A percentile compares a stretch with the other conserved stretches of the same genome.
These are phyloP conservation scores for Pithys albifrons DNA, from an alignment of 2,113 vertebrate species.

Conservation along the genomic window DNA sequence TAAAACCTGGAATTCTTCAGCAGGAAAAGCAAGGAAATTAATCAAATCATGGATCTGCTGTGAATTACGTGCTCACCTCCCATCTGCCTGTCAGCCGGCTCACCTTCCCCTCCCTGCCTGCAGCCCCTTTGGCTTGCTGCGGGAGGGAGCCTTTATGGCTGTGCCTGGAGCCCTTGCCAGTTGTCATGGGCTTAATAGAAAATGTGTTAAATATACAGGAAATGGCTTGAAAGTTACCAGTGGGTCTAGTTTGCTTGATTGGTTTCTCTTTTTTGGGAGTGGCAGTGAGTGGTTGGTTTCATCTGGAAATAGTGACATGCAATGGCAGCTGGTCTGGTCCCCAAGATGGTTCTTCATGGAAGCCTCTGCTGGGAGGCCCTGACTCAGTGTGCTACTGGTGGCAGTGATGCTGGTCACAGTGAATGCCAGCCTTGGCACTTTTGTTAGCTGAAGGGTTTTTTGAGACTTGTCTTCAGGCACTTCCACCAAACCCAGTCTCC, in stretches of 20 bases:
- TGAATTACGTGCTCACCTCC: slow-evolving; percentile 37
- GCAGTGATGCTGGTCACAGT: not conserved
- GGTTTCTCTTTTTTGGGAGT: not conserved
- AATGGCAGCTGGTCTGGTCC: not conserved
- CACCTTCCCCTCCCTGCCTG: slow-evolving; percentile 51
- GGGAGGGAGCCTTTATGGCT: slow-evolving; percentile 60
- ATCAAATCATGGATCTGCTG: slow-evolving; percentile 60
- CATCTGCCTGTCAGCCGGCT: slow-evolving; percentile 29
- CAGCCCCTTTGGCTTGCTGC: slow-evolving; percentile 20
- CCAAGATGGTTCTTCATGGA: not conserved
- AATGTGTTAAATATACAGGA: slow-evolving; percentile 67
- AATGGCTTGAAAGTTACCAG: slow-evolving; percentile 56
- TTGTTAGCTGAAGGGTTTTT: not conserved
- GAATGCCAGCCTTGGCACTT: not conserved
- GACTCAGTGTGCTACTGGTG: not conserved
- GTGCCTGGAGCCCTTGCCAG: slow-evolving; percentile 33
- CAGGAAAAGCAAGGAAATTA: slow-evolving; percentile 65
- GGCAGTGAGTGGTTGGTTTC: not conserved
- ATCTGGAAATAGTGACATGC: not conserved
- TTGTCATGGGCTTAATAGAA: slow-evolving; percentile 64
- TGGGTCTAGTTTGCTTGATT: slow-evolving; percentile 34
- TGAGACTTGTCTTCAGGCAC: not conserved
- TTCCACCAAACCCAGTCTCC: not conserved
- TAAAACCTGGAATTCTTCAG: slow-evolving; percentile 50
- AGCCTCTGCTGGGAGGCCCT: not conserved